Evolutionary conservation across 2,888 invertebrate species (phyloP), one percentile per base, ranked within the genome.

Genomic region (Sericinus montela): DNA sequence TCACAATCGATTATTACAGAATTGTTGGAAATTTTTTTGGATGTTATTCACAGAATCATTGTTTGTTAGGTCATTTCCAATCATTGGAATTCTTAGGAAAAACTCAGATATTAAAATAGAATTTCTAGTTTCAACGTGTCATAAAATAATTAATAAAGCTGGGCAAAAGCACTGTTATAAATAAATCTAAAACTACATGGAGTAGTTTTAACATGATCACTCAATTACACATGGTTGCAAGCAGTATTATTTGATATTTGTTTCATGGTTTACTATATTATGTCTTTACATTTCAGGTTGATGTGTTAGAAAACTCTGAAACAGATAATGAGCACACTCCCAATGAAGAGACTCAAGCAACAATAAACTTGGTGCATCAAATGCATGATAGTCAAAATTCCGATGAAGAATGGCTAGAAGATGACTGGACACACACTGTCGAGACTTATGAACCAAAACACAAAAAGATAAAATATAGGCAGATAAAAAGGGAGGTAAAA

Each of bases 381-480:
- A 73, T 85, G 72, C 77, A 80, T 16, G 70, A 72, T 7, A 63
- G 60, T 25, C 57, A 67, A 14, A 71, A 63, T 3, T 74, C 81
- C 0, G 81, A 83, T 5, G 88, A 87, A 34, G 88, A 88, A 56
- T 88, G 88, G 88, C 61, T 88, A 0, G 87, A 84, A 28, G 85
- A 86, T 0, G 83, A 84, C 15, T 67, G 79, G 0, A 82, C 76
- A 53, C 73, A 57, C 62, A 69, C 48, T 23, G 70, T 79, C 1
- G 80, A 82, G 46, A 67, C 74, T 0, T 82, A 69, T 13, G 75
- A 78, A 52, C 72, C 76, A 0, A 75, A 72, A 46, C 69, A 62
- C 0, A 80, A 76, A 51, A 80, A 72, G 56, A 53, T 72, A 49
- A 71, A 75, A 42, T 79, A 69, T 51, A 73, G 64, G 29, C 77